These are phyloP conservation scores for Stenodera caucasica DNA, from an alignment of 2,888 invertebrate species.

Conservation along the genomic window DNA sequence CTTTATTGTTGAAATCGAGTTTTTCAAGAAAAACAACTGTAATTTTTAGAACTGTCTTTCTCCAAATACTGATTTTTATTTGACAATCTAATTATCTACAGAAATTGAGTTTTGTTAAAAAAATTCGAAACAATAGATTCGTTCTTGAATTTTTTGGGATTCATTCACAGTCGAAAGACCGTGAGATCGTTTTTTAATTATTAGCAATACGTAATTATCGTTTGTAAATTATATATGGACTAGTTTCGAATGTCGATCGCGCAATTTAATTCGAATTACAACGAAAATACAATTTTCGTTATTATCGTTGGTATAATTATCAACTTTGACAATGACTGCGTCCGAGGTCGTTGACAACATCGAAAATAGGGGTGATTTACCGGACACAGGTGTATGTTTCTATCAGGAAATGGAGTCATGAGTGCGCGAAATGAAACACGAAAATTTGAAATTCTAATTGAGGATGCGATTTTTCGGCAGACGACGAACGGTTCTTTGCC, in stretches of 20 bases:
- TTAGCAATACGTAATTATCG: too few species aligned
- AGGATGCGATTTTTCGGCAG: too few species aligned
- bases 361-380: constrained; percentile 35
- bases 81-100: too few species aligned
- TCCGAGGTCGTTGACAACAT: constrained; percentile 40
- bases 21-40: neutral
- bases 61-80: too few species aligned
- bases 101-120: neutral
- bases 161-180: too few species aligned
- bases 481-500: too few species aligned
- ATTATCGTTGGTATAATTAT: constrained; percentile 12
- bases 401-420: constrained; percentile 36
- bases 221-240: neutral
- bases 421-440: constrained; percentile 23
- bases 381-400: constrained; percentile 35
- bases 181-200: neutral
- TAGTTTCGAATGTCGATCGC: neutral
- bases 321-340: constrained; percentile 32
- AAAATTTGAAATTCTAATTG: too few species aligned
- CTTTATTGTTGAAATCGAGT: neutral
- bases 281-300: neutral
- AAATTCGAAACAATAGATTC: neutral
- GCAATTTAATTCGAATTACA: too few species aligned
- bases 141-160: too few species aligned
- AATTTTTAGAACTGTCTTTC: neutral